These are phyloP conservation scores for Stylophora pistillata DNA, from an alignment of 64 coral and sea anemone species.

Conservation along the genomic window DNA sequence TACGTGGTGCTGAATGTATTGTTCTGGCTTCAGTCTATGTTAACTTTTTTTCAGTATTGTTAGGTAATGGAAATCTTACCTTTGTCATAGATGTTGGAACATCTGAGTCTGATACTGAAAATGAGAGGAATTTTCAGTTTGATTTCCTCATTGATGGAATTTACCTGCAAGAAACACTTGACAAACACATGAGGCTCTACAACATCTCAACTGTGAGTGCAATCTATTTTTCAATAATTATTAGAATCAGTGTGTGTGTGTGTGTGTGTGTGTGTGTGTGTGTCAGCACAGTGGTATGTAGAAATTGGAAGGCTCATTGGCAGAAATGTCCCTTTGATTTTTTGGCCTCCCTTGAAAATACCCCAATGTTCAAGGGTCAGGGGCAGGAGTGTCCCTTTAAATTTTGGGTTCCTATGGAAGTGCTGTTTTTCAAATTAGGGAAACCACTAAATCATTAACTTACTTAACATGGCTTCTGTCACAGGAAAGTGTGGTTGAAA, in stretches of 20 bases:
- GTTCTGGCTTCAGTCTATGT: too few relatives aligned
- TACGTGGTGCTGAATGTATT: too few relatives aligned
- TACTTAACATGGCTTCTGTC: background rate
- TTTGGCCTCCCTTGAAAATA: too few relatives aligned
- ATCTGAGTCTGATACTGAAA: constrained; percentile 60
- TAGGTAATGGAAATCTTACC: background rate
- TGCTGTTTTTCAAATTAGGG: background rate
- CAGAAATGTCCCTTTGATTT: too few relatives aligned
- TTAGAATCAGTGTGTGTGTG: too few relatives aligned
- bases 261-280: too few relatives aligned
- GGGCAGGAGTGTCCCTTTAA: too few relatives aligned
- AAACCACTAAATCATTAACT: too few relatives aligned
- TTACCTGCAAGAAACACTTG: constrained; percentile 75
- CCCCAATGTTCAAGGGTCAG: too few relatives aligned
- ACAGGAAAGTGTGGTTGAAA: constrained; percentile 94
- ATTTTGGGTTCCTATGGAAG: too few relatives aligned
- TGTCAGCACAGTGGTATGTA: too few relatives aligned
- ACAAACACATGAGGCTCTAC: constrained; percentile 84
- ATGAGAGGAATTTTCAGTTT: constrained; percentile 67
- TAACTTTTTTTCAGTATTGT: background rate
- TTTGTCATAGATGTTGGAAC: constrained; percentile 10
- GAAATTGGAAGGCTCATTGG: too few relatives aligned
- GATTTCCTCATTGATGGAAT: constrained; percentile 88
- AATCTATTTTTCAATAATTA: background rate
- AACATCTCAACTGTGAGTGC: constrained; percentile 86